Conservation (phyloP, 1,140 invertebrate species). For the Plutomurus gul region DNA sequence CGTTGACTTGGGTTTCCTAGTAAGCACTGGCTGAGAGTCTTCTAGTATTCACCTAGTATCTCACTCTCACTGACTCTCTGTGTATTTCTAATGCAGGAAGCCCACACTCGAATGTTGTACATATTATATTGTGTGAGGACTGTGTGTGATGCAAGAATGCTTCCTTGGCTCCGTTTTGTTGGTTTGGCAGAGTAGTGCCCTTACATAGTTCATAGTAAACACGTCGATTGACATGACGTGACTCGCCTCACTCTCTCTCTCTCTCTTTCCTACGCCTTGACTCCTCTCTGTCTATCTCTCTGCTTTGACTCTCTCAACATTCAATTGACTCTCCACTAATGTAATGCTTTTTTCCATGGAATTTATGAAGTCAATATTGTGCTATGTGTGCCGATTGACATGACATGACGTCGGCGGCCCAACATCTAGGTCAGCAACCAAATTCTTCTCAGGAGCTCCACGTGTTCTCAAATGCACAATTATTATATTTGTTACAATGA, state of each 20-base stretch:
- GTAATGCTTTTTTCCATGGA: background rate
- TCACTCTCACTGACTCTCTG: too few relatives aligned
- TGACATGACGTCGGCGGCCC: too few relatives aligned
- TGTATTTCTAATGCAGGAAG: too few relatives aligned
- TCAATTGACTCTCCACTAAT: background rate
- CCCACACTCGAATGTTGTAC: too few relatives aligned
- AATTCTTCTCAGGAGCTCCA: background rate
- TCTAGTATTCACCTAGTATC: background rate
- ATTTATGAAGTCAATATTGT: constrained; percentile 16
- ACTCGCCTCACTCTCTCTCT: background rate
- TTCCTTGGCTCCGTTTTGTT: background rate
- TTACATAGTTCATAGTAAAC: background rate
- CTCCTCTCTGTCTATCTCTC: background rate
- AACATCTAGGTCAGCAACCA: constrained; percentile 7
- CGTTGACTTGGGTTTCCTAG: background rate
- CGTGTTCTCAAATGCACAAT: background rate
- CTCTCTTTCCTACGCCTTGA: background rate
- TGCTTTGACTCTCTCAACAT: constrained; percentile 18
- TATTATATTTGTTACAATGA: background rate
- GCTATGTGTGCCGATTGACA: too few relatives aligned
- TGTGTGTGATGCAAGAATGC: too few relatives aligned
- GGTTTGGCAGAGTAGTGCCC: too few relatives aligned
- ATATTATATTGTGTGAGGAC: too few relatives aligned
- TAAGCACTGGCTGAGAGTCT: background rate
- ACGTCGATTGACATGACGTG: constrained; percentile 18